phyloP scores from a whole-genome alignment of 2,888 invertebrate species.

The Pristionchus entomophagus region DNA sequence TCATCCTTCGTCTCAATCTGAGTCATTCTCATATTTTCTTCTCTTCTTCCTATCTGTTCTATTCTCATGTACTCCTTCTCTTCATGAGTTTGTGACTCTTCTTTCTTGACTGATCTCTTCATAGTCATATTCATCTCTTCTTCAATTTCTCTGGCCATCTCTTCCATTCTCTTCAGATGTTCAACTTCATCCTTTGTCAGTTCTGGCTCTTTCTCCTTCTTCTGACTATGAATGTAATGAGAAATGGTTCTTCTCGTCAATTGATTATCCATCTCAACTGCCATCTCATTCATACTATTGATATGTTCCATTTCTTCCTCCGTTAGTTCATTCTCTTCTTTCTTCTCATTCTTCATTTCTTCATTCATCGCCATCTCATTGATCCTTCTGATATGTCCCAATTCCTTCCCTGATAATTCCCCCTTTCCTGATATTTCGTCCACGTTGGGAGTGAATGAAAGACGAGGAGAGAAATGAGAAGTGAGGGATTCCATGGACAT shows the following conservation, averaged over 20 bases:
- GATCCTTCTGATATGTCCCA: conserved; percentile 54
- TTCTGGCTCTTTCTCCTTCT: not conserved
- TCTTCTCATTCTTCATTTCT: not conserved
- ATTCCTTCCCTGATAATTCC: conserved; percentile 53
- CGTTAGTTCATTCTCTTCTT: conserved; percentile 46
- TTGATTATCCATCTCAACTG: conserved; percentile 21
- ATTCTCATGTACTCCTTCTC: not conserved
- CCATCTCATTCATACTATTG: conserved; percentile 48
- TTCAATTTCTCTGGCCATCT: conserved; percentile 46
- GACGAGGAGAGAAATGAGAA: not conserved
- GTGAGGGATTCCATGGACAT: no score
- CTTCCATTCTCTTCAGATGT: conserved; percentile 51
- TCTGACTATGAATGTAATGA: no score
- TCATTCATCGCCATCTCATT: conserved; percentile 49
- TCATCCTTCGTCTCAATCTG: no score
- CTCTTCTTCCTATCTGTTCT: not conserved
- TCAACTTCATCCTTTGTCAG: conserved; percentile 47
- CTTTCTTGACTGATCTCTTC: not conserved
- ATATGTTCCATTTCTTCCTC: conserved; percentile 57
- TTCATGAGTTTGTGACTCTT: not conserved
- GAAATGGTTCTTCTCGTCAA: no score
- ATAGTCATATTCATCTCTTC: not conserved
- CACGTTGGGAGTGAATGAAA: not conserved
- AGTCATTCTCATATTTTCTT: not conserved
- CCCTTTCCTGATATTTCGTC: conserved; percentile 38